These are phyloP conservation scores for Galagoides demidoff DNA, from an alignment of 2,797 vertebrate species.

Conservation along the genomic window DNA sequence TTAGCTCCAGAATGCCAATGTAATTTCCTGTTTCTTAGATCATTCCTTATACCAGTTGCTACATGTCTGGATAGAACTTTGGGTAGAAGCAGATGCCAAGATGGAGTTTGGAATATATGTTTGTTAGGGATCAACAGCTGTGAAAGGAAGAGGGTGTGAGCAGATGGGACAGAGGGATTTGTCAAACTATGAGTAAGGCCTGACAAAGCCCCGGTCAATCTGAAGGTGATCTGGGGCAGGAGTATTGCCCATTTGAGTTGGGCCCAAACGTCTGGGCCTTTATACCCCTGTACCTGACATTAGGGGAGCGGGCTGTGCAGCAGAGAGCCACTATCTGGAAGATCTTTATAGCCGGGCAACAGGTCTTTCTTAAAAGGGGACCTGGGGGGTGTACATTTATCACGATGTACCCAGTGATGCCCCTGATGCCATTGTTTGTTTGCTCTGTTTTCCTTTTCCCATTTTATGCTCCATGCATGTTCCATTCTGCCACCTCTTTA, in stretches of 20 bases:
- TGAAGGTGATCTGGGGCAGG: neutral
- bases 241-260: neutral
- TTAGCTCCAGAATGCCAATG: neutral
- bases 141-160: neutral
- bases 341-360: neutral
- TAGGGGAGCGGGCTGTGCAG: neutral
- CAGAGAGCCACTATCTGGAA: neutral
- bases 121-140: neutral
- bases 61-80: neutral
- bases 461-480: no score
- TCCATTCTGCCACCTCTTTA: neutral
- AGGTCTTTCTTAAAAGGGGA: neutral
- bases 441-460: neutral
- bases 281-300: fast-evolving
- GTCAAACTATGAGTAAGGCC: neutral
- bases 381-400: neutral
- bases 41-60: neutral
- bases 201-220: neutral
- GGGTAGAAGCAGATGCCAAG: neutral
- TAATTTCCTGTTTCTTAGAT: neutral
- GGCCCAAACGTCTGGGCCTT: neutral
- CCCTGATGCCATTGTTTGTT: neutral
- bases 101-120: neutral
- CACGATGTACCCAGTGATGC: neutral
- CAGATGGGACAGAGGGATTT: neutral